Percentiles rank a stretch among this genome's conserved stretches.
phyloP scores from a whole-genome alignment of 2,888 invertebrate species.

The Saturnia pavonia region DNA sequence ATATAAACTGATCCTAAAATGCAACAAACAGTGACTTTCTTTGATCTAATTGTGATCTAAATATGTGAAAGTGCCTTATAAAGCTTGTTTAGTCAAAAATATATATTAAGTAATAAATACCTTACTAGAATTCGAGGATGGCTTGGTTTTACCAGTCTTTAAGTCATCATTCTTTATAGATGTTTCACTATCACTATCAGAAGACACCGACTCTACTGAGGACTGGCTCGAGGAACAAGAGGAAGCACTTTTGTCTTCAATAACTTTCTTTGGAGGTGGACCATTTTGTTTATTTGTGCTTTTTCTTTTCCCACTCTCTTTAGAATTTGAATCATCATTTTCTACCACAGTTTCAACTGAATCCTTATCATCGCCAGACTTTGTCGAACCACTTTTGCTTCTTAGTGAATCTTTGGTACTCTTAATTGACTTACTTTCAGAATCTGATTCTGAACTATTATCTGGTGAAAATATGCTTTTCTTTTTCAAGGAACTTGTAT shows the following conservation, averaged over 20 bases:
- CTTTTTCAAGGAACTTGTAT: constrained; percentile 78
- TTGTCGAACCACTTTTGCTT: constrained; percentile 59
- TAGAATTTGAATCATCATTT: constrained; percentile 61
- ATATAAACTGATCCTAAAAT: too few relatives aligned
- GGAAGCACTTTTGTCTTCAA: constrained; percentile 68
- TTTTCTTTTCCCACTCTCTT: constrained; percentile 63
- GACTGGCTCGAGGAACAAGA: constrained; percentile 76
- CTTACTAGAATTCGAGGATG: constrained; percentile 49
- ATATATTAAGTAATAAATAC: constrained; percentile 34
- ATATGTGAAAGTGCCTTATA: not conserved
- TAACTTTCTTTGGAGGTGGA: constrained; percentile 68
- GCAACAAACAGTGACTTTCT: too few relatives aligned
- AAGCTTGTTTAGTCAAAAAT: not conserved
- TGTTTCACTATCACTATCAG: constrained; percentile 71
- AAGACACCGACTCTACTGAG: constrained; percentile 70
- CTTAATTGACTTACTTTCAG: constrained; percentile 62
- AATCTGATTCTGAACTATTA: constrained; percentile 79
- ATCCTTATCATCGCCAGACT: constrained; percentile 68
- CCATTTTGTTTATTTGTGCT: constrained; percentile 63
- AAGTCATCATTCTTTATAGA: constrained; percentile 58
- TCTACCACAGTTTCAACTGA: constrained; percentile 47
- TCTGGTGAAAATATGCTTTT: constrained; percentile 93
- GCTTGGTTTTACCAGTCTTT: constrained; percentile 67
- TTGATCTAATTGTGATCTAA: too few relatives aligned
- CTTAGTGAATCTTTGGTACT: constrained; percentile 60